These are phyloP conservation scores for Steinernema khuongi DNA, from an alignment of 1,140 invertebrate species.

Conservation along the genomic window DNA sequence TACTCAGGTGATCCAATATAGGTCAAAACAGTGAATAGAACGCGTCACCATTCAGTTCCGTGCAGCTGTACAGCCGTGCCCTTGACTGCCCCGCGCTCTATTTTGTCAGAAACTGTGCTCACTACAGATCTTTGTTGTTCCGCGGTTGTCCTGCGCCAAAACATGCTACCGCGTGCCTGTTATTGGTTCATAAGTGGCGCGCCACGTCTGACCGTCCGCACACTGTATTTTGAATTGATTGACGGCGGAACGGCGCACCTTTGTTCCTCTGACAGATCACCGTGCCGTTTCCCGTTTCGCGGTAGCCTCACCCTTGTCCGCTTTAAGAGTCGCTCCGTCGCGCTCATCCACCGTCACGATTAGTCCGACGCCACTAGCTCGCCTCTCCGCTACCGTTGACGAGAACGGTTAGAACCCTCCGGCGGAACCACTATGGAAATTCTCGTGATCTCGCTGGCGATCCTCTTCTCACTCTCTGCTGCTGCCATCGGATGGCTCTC, in stretches of 20 bases:
- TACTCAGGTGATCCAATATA: no score
- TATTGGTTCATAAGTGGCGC: no score
- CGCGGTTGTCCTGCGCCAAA: no score
- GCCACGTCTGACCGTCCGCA: background rate
- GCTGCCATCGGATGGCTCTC: background rate
- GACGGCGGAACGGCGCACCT: background rate
- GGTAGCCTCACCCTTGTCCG: background rate
- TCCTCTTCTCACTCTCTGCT: background rate
- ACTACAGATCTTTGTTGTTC: no score
- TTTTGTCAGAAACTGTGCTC: no score
- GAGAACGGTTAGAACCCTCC: constrained; percentile 4
- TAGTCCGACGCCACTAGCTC: background rate
- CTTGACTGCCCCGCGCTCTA: no score
- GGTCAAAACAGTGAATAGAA: no score
- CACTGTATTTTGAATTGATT: background rate
- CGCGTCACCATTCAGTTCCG: no score
- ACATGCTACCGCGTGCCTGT: no score
- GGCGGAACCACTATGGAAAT: background rate
- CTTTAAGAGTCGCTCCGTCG: background rate
- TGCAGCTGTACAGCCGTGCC: no score
- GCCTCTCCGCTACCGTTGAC: background rate
- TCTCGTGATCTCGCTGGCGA: background rate
- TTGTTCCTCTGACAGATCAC: background rate
- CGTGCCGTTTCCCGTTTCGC: background rate
- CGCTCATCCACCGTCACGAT: background rate